A percentile compares a stretch with the other conserved stretches of the same genome.
phyloP scores from a whole-genome alignment of 2,113 vertebrate genomes.

The Pampusana beccarii region DNA sequence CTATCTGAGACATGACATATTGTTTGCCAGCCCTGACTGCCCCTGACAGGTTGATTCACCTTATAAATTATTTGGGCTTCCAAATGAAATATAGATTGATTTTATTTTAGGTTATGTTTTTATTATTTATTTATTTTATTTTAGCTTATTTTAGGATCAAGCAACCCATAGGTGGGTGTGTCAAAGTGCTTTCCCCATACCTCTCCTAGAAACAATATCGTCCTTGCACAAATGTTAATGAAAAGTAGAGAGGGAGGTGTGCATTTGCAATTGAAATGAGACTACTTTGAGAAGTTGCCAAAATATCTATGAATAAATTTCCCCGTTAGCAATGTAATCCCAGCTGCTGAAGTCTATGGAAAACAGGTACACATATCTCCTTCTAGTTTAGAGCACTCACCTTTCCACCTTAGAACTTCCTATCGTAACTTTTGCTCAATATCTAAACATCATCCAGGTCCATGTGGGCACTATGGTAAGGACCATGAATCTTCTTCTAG shows the following conservation, averaged over 20 bases:
- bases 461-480: neutral
- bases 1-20: neutral
- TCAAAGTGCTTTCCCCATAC: neutral
- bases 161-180: neutral
- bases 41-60: neutral
- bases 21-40: neutral
- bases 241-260: neutral
- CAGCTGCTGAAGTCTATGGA: neutral
- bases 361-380: neutral
- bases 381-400: neutral
- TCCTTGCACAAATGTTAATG: neutral
- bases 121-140: too few relatives aligned
- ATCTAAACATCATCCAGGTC: neutral
- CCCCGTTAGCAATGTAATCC: neutral
- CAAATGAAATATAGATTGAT: neutral
- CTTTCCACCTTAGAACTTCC: neutral
- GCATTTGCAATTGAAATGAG: conserved; percentile 23
- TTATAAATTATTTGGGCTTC: neutral
- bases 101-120: too few relatives aligned
- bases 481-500: neutral
- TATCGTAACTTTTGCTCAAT: neutral
- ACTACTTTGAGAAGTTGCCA: neutral
- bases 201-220: neutral
- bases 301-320: neutral
- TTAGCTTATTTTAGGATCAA: neutral